Evolutionary conservation across 1,140 invertebrate genomes (phyloP), one percentile per base, ranked within the genome.

Genomic region (Bombus superbus): DNA sequence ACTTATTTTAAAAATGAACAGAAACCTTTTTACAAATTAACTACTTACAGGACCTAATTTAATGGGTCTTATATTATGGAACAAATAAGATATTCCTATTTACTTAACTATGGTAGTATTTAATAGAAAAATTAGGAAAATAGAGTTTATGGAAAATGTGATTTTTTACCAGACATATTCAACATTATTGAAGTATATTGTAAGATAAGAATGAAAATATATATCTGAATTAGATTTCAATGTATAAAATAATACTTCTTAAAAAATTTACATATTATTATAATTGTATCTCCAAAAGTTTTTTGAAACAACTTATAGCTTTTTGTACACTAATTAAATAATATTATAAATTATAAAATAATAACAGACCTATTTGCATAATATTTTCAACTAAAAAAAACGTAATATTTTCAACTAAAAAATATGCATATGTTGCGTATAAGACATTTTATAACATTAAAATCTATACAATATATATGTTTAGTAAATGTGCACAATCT

Each of bases 401-500:
- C 28, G 25, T 40, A 44, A 69, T 66, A 57, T 44, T 9, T 42
- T 85, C 18, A 47, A 80, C 68, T 80, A 72, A 84, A 76, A 76
- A 72, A 53, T 53, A 53, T 53, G 18, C 42, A 15, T 40, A 38
- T 77, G 73, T 87, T 47, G 15, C 18, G 28, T 69, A 73, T 64
- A 72, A 85, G 81, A 13, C 35, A 42, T 35, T 15, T 85, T 40
- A 62, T 35, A 64, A 86, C 38, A 76, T n/a, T 68, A 72, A 72
- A 86, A 77, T 38, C 76, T 83, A 32, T 42, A 76, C 28, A 62
- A n/a, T 42, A 79, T 9, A 28, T 35, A 79, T 13, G 13, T 78
- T 82, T 47, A 86, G 40, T 53, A 28, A 81, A 87, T 62, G 57
- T 90, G 83, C 69, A 73, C 15, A 64, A 86, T 77, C 13, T 72